Base-by-base conservation (phyloP, 2,888 invertebrate genomes). In the Ophioninae sp. region DNA sequence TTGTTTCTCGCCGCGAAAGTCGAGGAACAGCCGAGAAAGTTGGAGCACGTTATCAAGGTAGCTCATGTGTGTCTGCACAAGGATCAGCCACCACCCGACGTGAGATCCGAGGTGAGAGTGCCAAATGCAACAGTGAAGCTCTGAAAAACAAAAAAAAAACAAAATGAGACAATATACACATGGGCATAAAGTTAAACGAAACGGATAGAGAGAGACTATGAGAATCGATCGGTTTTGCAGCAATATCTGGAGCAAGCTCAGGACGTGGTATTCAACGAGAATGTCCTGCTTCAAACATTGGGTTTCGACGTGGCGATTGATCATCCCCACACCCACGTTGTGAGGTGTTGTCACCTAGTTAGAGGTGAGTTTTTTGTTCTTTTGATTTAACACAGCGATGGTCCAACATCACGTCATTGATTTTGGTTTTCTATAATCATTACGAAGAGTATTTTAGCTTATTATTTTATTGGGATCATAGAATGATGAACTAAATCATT, bases 291-390 rank as follows among this genome's bases (percentile, higher is more conserved):
- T 85, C 99, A 99, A 95, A 99, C 99, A 17, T 95, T 99, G 92
- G 99, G 99, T 86, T 99, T 99, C 94, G 99, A 99, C 94, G 97
- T 99, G 84, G 98, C 97, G 87, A 98, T 99, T 91, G 99, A 99
- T 94, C 99, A 99, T 94, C 99, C 99, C 2, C 99, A 99, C 93
- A 98, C 98, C 56, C 97, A 98, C 94, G 98, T 99, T 87, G 98
- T 99, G 81, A 96, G 97, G 92, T 98, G 98, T 92, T 99, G 99
- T 94, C 97, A 98, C 94, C 95, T 99, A 93, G 98, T 99, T 86
- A 96, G 97, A 96, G 98, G 98, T 98, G 94, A 94, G 93, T 91
- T 21, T 20, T n/a, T 30, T 65, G 92, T 91, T 41, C 37, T 50
- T n/a, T 62, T 5, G 17, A 50, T 50, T 17, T 2, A 17, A 50